Conservation (phyloP, 1,140 invertebrate genomes). For the Drosophila subobscura region DNA sequence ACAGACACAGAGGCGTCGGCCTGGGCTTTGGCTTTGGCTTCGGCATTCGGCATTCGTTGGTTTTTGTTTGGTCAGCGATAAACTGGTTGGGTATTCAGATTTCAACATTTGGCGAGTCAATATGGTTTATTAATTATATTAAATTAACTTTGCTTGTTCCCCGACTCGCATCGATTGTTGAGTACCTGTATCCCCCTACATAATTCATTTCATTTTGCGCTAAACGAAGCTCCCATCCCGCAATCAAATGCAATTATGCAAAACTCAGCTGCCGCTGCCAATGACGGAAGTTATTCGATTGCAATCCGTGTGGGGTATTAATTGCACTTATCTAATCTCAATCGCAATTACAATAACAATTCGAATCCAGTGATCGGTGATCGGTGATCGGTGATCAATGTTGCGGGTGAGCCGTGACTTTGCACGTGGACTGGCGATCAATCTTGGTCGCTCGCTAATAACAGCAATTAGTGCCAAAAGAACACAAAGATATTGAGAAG, state of each 20-base stretch:
- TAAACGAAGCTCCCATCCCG: conserved; percentile 8
- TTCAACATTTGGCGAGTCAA: conserved; percentile 25
- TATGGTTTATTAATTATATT: conserved; percentile 49
- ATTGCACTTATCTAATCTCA: conserved; percentile 66
- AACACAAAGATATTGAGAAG: not conserved
- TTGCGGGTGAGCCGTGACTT: conserved; percentile 9
- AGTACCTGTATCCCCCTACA: conserved; percentile 30
- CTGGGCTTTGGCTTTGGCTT: conserved; percentile 10
- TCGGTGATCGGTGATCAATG: not conserved
- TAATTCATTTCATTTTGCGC: conserved; percentile 27
- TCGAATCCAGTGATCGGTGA: not conserved
- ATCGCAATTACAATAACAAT: conserved; percentile 31
- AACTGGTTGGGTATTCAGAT: conserved; percentile 43
- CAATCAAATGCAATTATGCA: conserved; percentile 78
- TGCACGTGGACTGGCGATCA: conserved; percentile 13
- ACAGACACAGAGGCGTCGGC: conserved; percentile 57
- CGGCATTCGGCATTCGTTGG: conserved; percentile 6
- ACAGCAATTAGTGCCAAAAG: not conserved
- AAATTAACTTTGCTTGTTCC: conserved; percentile 47
- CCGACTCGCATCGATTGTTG: conserved; percentile 1
- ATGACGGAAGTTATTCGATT: conserved; percentile 69
- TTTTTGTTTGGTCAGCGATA: conserved; percentile 5
- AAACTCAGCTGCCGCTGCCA: conserved; percentile 26
- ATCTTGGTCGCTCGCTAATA: conserved; percentile 23
- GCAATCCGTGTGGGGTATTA: conserved; percentile 63